Conservation (phyloP, 1,140 invertebrate species). For the Samia ricini region DNA sequence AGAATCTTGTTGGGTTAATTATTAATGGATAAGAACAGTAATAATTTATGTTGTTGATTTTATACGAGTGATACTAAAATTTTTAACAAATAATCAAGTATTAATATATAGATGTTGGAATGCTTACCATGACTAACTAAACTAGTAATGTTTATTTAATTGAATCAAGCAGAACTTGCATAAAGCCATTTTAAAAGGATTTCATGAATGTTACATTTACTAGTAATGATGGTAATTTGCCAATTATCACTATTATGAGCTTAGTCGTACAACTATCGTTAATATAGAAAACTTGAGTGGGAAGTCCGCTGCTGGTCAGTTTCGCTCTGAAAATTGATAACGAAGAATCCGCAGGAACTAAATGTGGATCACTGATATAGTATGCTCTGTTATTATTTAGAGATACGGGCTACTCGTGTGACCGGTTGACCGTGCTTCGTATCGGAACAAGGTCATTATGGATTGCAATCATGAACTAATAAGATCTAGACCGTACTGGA, state of each 20-base stretch:
- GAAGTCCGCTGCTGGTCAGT: background rate
- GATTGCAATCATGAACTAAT: background rate
- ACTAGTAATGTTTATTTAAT: no score
- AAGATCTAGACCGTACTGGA: background rate
- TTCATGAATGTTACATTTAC: no score
- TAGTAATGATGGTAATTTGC: background rate
- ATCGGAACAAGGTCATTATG: conserved; percentile 6
- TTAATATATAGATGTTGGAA: no score
- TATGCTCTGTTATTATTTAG: background rate
- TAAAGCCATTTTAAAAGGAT: no score
- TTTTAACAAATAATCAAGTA: no score
- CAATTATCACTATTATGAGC: background rate
- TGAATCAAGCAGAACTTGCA: background rate
- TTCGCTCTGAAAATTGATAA: conserved; percentile 1
- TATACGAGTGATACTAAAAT: no score
- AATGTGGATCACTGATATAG: conserved; percentile 11
- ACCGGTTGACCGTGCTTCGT: background rate
- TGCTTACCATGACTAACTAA: no score
- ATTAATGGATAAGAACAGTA: no score
- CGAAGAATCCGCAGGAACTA: conserved; percentile 11
- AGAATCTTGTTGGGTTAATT: background rate
- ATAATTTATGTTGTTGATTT: no score
- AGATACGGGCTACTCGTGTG: background rate
- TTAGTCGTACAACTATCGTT: background rate
- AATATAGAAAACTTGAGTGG: background rate